Percentiles rank a stretch among this genome's conserved stretches.
phyloP scores from a whole-genome alignment of 2,797 vertebrate species.

The Hybognathus amarus region DNA sequence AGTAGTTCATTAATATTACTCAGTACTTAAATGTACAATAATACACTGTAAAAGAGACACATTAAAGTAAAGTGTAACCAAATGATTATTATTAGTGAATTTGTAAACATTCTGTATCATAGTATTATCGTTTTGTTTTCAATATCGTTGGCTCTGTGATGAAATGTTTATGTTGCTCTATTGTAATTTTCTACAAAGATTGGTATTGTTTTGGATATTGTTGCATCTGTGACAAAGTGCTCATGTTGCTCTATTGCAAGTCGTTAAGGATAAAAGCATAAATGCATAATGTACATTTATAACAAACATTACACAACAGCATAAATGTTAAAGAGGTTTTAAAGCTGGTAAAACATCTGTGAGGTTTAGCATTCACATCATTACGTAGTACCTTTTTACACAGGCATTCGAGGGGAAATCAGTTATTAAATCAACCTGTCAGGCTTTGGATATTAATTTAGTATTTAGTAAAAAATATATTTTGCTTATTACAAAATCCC shows the following conservation, averaged over 20 bases:
- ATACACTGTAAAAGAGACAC: too few species aligned
- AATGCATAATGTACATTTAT: neutral
- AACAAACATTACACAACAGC: neutral
- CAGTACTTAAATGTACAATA: too few species aligned
- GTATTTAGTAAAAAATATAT: neutral
- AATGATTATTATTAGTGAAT: neutral
- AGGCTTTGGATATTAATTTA: neutral
- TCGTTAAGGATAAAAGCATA: neutral
- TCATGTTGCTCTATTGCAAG: neutral
- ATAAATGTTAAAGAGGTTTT: neutral
- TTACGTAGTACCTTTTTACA: neutral
- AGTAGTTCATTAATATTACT: too few species aligned
- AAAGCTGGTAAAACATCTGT: neutral
- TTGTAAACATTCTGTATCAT: neutral
- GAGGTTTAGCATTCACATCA: neutral
- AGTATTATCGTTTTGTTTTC: neutral
- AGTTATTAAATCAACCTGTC: constrained; percentile 6
- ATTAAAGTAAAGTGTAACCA: too few species aligned
- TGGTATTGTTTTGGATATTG: neutral
- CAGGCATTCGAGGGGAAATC: neutral
- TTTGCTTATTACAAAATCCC: neutral
- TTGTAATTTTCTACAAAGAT: neutral
- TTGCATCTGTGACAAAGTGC: neutral
- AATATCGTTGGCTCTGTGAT: neutral
- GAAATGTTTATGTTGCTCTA: neutral